Conservation (phyloP, 1,140 invertebrate species). For the Lasaia peninsularis region DNA sequence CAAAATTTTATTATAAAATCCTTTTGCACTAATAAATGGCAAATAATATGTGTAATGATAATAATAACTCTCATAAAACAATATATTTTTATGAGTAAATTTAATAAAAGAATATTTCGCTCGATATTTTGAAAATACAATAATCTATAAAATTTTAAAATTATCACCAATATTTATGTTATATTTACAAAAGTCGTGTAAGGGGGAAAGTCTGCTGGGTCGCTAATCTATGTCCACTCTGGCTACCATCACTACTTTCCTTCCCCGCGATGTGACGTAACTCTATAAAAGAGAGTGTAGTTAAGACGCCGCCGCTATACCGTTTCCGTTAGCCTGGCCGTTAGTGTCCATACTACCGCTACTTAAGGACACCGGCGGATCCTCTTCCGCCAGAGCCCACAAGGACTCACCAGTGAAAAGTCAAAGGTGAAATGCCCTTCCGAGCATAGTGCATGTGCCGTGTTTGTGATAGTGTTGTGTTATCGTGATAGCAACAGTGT, state of each 20-base stretch:
- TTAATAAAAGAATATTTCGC: too few relatives aligned
- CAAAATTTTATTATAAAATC: too few relatives aligned
- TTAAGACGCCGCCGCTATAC: constrained; percentile 74
- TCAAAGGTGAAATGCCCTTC: constrained; percentile 66
- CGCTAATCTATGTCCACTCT: constrained; percentile 47
- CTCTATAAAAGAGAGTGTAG: constrained; percentile 73
- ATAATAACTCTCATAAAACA: too few relatives aligned
- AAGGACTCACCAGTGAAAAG: constrained; percentile 67
- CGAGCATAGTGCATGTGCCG: constrained; percentile 54
- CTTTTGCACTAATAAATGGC: too few relatives aligned
- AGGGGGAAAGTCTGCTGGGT: constrained; percentile 44
- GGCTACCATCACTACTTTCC: constrained; percentile 74
- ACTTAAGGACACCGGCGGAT: constrained; percentile 67
- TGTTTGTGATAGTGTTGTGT: constrained; percentile 61
- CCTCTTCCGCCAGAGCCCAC: constrained; percentile 62
- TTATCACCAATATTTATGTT: too few relatives aligned
- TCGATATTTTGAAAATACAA: too few relatives aligned
- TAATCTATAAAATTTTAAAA: too few relatives aligned
- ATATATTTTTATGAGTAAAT: too few relatives aligned
- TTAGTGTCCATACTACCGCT: constrained; percentile 54
- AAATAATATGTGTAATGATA: too few relatives aligned
- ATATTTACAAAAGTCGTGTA: background rate
- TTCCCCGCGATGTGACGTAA: constrained; percentile 73
- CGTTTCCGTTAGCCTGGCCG: constrained; percentile 70
- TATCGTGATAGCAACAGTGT: constrained; percentile 55